phyloP scores from a whole-genome alignment of 2,113 vertebrate species.

The Smithornis capensis region DNA sequence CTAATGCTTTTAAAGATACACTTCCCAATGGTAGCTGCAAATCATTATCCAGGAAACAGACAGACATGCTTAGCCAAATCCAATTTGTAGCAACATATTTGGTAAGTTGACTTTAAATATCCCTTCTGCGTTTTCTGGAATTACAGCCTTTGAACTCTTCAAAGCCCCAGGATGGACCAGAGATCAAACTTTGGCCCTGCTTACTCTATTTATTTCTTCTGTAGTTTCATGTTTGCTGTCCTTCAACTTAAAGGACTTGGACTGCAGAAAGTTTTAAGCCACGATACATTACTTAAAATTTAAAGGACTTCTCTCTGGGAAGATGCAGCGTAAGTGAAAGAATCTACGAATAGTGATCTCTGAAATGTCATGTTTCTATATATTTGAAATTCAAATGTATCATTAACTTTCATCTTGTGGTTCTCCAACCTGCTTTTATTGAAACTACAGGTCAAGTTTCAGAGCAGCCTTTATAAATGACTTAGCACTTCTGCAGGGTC shows the following conservation, averaged over 20 bases:
- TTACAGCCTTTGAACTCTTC: not conserved
- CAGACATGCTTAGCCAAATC: not conserved
- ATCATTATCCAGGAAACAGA: not conserved
- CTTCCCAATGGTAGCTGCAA: not conserved
- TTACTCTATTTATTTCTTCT: not conserved
- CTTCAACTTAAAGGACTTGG: not conserved
- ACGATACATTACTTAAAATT: not conserved
- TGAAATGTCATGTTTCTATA: not conserved
- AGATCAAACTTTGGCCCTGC: not conserved
- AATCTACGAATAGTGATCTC: not conserved
- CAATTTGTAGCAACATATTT: not conserved
- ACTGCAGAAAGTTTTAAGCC: not conserved
- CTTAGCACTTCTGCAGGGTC: not conserved
- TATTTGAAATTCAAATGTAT: not conserved
- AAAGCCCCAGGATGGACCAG: not conserved
- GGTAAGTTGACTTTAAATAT: not conserved
- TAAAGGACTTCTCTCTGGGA: not conserved
- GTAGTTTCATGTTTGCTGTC: not conserved
- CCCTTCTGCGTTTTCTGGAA: not conserved
- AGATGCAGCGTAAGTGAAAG: accelerated
- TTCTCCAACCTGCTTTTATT: not conserved
- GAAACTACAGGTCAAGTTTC: not conserved
- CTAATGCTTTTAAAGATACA: not conserved
- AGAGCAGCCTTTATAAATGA: not conserved
- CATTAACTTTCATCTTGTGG: not conserved